Evolutionary conservation across 2,797 vertebrate genomes (phyloP), one percentile per base, ranked within the genome.

Genomic region (Labroides dimidiatus): DNA sequence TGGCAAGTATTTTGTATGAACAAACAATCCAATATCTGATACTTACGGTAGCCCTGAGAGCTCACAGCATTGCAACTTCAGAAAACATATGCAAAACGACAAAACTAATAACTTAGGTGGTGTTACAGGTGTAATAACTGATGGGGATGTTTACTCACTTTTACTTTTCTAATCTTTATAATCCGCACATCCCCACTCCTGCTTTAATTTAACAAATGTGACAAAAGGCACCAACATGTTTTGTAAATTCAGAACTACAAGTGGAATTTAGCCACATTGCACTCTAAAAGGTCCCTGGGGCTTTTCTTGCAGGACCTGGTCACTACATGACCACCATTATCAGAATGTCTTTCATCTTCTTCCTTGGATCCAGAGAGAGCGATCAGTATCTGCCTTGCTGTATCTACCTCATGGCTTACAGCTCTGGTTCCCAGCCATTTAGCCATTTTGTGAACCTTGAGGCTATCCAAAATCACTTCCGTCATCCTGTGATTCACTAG

Each of bases 281-380:
- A 21, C 54, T 78, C 10, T 62, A 21, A 52, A n/a, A 52, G 21
- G 7, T 68, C 71, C 86, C 60, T 13, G 13, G 30, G 84, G 81
- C 57, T 47, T 72, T 45, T 37, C 63, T 69, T 76, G 43, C 67
- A 67, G 45, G 58, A 72, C 64, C 59, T 80, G 64, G 74, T 66
- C 72, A 66, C 60, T 78, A 84, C 74, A 72, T 76, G 64, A 82
- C 71, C 71, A 14, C 72, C 39, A 24, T 81, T 85, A 63, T 82
- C 71, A 82, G 79, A 83, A 84, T 82, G 80, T 75, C 78, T 89
- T 88, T 91, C 75, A 89, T 88, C 80, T 81, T 71, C 51, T 58
- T 56, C 21, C 63, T 45, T 51, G 20, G 56, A 77, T 76, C 65
- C 47, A 68, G 43, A 44, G 66, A 81, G 69, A 74, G 71, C 16